Evolutionary conservation across 92 coral and sea anemone species (phyloP), one percentile per base, ranked within the genome.

Genomic region (Hydrozoanthus gracilis): DNA sequence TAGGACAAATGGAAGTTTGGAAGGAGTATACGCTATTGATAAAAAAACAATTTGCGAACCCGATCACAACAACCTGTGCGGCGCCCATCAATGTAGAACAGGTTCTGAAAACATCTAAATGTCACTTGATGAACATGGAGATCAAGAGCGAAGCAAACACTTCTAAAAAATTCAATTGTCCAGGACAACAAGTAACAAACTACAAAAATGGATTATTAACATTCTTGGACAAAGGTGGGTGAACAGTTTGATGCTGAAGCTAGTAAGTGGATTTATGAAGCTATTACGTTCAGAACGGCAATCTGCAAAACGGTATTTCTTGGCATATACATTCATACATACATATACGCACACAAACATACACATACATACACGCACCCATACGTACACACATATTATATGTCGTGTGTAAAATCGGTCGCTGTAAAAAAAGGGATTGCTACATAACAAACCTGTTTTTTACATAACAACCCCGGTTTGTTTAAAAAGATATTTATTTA

Each of bases 51-150:
- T 50, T 35, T 35, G 76, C n/a, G 10, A 48, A 44, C 49, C 2
- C 76, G 46, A 18, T 71, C 18, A 71, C 39, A 71, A 71, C 17
- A 13, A 71, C 50, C 44, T 71, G 76, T 71, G 76, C 76, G 16
- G 76, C 46, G 50, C 76, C 76, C 5, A 71, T 71, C 39, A 71
- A 44, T 39, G 15, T 71, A 3, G 46, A 45, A 71, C 76, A 45
- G 39, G 50, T 44, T 48, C 47, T 48, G 11, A 71, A 71, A 15
- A n/a, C 52, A n/a, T 67, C 90, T 44, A 89, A 85, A 46, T 96
- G 98, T 79, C 92, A 66, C 50, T 71, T 96, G 47, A 91, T 97
- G 4, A 91, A 87, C 71, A 84, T 94, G 86, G 95, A 96, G 83
- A 96, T 78, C 39, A 85, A 76, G 52, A 70, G 73, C 64, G 88